Evolutionary conservation across 2,888 invertebrate genomes (phyloP).

Genomic region (Agriopis aurantiaria): DNA sequence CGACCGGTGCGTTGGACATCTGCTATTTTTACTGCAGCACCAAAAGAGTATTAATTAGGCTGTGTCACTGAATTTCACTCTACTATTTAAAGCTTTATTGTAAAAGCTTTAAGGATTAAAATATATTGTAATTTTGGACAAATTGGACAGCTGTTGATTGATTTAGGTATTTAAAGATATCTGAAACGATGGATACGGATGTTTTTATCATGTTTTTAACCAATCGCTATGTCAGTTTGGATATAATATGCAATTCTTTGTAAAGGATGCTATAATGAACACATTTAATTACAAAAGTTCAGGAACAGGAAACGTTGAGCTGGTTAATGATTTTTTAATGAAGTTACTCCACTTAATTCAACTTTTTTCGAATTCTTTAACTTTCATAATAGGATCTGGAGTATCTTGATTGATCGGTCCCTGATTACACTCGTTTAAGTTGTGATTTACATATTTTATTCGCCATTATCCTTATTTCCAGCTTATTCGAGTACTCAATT

Average conservation of each 20-base stretch:
- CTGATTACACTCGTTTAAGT: too few relatives aligned
- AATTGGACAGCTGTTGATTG: conserved; percentile 33
- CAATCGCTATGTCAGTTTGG: conserved; percentile 19
- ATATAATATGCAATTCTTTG: conserved; percentile 20
- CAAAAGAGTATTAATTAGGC: conserved; percentile 36
- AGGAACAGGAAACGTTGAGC: conserved; percentile 17
- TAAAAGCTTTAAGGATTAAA: conserved; percentile 7
- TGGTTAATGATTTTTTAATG: conserved; percentile 18
- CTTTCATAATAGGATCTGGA: neutral
- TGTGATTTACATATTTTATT: too few relatives aligned
- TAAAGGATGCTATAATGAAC: conserved; percentile 25
- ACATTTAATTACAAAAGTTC: conserved; percentile 18
- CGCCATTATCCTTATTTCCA: neutral
- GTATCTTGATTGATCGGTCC: neutral
- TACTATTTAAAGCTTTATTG: conserved; percentile 3
- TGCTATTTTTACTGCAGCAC: conserved; percentile 36
- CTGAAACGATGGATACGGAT: conserved; percentile 12
- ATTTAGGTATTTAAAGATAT: conserved; percentile 5
- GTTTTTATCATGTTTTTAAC: neutral
- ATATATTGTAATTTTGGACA: conserved; percentile 9
- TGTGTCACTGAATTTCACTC: conserved; percentile 1
- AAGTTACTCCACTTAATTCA: conserved; percentile 7
- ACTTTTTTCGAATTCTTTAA: conserved; percentile 4
- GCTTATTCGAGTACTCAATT: too few relatives aligned
- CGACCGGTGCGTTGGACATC: conserved; percentile 38